Evolutionary conservation across 2,888 invertebrate genomes (phyloP).

Genomic region (Kryphioiulus occultus): DNA sequence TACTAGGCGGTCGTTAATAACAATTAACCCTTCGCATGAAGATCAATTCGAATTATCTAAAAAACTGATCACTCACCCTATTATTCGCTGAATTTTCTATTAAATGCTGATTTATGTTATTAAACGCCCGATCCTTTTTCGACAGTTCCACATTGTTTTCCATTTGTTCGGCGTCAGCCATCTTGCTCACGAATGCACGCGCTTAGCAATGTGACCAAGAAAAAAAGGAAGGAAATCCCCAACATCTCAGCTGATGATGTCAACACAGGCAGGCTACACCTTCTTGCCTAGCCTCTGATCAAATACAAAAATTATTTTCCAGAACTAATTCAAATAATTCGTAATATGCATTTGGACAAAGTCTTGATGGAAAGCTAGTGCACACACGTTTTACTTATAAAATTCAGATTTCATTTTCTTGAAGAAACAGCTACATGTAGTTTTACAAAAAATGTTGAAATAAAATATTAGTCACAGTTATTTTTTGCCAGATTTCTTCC

Average conservation of each 20-base stretch:
- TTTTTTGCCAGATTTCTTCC: constrained; percentile 25
- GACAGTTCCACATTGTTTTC: constrained; percentile 53
- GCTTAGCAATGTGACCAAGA: background rate
- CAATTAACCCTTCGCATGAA: background rate
- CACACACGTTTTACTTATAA: no score
- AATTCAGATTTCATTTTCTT: no score
- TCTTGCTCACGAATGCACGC: constrained; percentile 27
- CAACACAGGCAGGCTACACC: background rate
- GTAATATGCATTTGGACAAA: no score
- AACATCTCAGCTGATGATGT: background rate
- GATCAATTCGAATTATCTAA: background rate
- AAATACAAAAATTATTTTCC: no score
- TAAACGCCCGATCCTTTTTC: constrained; percentile 48
- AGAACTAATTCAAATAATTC: no score
- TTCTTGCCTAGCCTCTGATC: no score
- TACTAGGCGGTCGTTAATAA: background rate
- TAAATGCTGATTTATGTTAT: constrained; percentile 49
- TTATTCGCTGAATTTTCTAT: constrained; percentile 49
- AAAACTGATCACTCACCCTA: constrained; percentile 46
- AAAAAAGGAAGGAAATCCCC: background rate
- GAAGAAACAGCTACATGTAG: no score
- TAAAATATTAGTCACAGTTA: no score
- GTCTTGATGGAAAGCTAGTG: no score
- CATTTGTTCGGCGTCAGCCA: constrained; percentile 48
- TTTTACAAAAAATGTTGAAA: no score